These are phyloP conservation scores for Apodemia duryi DNA, from an alignment of 2,888 invertebrate genomes.

Conservation along the genomic window DNA sequence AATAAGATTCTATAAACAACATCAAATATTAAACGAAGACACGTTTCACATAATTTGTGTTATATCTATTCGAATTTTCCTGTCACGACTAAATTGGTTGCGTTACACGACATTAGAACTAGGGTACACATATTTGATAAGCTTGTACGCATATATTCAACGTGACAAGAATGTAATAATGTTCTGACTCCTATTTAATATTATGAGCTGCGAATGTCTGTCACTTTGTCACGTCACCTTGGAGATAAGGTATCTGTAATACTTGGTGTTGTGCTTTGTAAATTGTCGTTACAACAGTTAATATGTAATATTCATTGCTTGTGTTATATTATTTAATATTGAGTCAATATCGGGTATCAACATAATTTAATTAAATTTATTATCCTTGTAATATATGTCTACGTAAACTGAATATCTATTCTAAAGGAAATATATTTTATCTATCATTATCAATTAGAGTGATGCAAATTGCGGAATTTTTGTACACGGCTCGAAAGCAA, in stretches of 20 bases:
- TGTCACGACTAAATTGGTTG: constrained; percentile 61
- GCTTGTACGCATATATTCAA: constrained; percentile 37
- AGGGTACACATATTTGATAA: constrained; percentile 61
- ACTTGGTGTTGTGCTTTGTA: neutral
- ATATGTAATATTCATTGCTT: neutral
- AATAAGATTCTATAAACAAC: neutral
- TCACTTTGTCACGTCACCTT: constrained; percentile 27
- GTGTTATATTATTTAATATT: neutral
- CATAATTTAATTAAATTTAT: too few relatives aligned
- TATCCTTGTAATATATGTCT: too few relatives aligned
- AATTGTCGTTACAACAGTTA: neutral
- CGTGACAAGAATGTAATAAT: constrained; percentile 72
- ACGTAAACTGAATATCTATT: too few relatives aligned
- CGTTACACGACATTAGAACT: constrained; percentile 50
- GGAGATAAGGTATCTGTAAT: constrained; percentile 18
- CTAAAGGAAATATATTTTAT: too few relatives aligned
- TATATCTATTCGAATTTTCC: constrained; percentile 31
- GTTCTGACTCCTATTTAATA: constrained; percentile 47
- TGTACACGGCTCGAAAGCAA: too few relatives aligned
- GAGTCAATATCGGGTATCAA: too few relatives aligned
- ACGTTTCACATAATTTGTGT: neutral
- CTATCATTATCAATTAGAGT: too few relatives aligned
- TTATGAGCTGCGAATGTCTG: constrained; percentile 45
- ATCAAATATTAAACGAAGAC: neutral
- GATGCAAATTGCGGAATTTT: too few relatives aligned